Base-by-base conservation (phyloP, 2,888 invertebrate genomes). In the Lochmaea crataegi region DNA sequence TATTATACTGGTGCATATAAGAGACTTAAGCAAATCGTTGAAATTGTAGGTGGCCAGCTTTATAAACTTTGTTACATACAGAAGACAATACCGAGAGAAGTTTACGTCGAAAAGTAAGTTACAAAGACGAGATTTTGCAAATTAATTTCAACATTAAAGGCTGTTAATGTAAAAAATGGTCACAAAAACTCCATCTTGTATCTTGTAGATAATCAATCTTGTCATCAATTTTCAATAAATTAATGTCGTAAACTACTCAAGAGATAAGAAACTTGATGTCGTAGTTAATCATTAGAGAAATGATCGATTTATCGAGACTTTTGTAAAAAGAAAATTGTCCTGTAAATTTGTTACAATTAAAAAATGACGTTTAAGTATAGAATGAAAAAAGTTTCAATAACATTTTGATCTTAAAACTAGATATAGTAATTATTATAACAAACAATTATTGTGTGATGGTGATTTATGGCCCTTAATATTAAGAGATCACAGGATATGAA, bases 21-120 rank as follows among this genome's bases (percentile, higher is more conserved):
- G 67, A 58, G 58, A 45, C 45, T 67, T 67, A 45, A 51, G 22
- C 3, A 45, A 56, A 65, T 65, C 53, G 26, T 45, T 45, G 14
- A 18, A 53, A 53, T 53, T 18, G 16, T 16, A 53, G 16, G 53
- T 10, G 53, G 18, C 2, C 16, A 18, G 18, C 16, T 53, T 53
- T 18, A 16, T 53, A 18, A 53, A 18, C 9, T 53, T 51, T 45
- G 45, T 7, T 18, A 53, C 9, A 53, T 18, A 9, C 16, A 11
- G 18, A 53, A 53, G 16, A 53, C 53, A 53, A 53, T 53, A 18
- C 16, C n/a, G n/a, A 10, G 53, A 53, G 12, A 48, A 48, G 48
- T 48, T 48, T 48, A 48, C 48, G 6, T 14, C 14, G n/a, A 48
- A 16, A 16, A 16, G 53, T 16, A 10, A 10, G 18, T 53, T 53